phyloP scores from a whole-genome alignment of 2,113 vertebrate genomes.

The Ciconia stormi region DNA sequence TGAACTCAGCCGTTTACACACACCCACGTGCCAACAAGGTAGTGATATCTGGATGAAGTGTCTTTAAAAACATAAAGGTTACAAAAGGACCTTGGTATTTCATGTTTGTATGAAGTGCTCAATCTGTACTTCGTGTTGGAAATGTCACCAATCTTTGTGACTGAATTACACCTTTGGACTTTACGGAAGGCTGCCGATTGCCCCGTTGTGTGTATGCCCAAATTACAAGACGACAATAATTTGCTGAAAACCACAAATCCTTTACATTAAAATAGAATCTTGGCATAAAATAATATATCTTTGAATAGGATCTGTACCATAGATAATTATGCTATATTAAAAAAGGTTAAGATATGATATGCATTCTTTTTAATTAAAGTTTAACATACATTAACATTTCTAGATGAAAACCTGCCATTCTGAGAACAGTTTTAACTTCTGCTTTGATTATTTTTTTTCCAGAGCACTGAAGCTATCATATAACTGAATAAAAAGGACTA shows the following conservation, averaged over 20 bases:
- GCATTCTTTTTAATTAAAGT: conserved; percentile 77
- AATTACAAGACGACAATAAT: neutral
- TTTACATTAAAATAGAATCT: conserved; percentile 43
- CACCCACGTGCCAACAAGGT: neutral
- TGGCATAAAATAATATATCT: conserved; percentile 45
- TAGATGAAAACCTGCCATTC: conserved; percentile 76
- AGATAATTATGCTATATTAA: conserved; percentile 60
- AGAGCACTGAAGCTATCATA: conserved; percentile 54
- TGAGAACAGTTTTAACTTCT: conserved; percentile 71
- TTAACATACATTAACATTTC: conserved; percentile 76
- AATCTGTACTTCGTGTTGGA: conserved; percentile 3
- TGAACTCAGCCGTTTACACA: neutral
- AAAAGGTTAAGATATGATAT: conserved; percentile 68
- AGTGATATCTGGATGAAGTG: neutral
- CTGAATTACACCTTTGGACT: conserved; percentile 13
- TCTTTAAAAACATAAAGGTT: conserved; percentile 6
- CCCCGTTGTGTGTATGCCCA: neutral
- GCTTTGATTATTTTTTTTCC: conserved; percentile 71
- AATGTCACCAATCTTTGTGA: conserved; percentile 30
- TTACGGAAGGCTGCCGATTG: neutral
- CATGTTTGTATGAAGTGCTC: conserved; percentile 2
- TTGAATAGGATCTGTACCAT: conserved; percentile 30
- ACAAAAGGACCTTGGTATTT: conserved; percentile 22
- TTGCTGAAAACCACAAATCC: conserved; percentile 39
- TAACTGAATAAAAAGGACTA: conserved; percentile 59